A percentile compares a stretch with the other conserved stretches of the same genome.
Evolutionary conservation across 2,888 invertebrate species (phyloP).

Genomic region (Ennomos fuscantarius): DNA sequence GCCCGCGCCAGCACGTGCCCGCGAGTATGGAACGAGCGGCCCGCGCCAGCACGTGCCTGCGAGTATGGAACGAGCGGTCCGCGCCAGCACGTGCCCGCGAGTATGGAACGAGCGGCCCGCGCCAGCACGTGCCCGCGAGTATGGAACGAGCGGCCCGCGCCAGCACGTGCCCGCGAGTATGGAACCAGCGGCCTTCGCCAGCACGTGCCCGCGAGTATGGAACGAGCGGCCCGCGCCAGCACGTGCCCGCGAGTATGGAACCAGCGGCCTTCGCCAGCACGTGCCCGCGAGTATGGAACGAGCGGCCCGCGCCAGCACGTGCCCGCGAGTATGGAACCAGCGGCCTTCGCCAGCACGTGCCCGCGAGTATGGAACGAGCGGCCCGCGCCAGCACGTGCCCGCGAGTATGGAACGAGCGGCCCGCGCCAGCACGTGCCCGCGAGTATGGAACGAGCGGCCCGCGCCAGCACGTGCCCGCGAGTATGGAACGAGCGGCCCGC

Average conservation of each 20-base stretch:
- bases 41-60: background rate
- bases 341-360: background rate
- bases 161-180: background rate
- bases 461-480: background rate
- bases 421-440: background rate
- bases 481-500: background rate
- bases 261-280: background rate
- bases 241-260: background rate
- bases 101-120: background rate
- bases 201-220: background rate
- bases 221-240: background rate
- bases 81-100: background rate
- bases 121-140: background rate
- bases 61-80: background rate
- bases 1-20: slow-evolving; percentile 1
- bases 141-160: background rate
- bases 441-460: background rate
- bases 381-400: slow-evolving; percentile 1
- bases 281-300: background rate
- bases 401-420: background rate
- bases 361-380: background rate
- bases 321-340: background rate
- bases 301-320: background rate
- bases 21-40: background rate
- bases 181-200: background rate